These are phyloP conservation scores for Delichon dasypus DNA, from an alignment of 2,797 vertebrate genomes.

Conservation along the genomic window DNA sequence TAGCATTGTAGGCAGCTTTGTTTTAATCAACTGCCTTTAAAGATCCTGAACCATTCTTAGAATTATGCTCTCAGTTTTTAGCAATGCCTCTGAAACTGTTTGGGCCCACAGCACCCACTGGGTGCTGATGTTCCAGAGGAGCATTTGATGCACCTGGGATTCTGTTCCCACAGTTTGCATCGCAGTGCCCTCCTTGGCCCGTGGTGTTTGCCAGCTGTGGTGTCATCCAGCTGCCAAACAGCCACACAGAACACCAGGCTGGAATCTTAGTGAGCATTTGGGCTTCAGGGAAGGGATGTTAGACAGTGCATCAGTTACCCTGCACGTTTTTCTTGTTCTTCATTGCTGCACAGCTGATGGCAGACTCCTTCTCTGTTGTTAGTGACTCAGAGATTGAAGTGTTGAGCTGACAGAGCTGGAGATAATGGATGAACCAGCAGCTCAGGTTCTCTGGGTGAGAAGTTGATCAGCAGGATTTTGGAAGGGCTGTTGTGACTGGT, in stretches of 20 bases:
- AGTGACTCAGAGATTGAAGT: background rate
- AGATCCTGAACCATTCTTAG: background rate
- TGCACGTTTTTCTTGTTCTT: background rate
- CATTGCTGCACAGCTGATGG: background rate
- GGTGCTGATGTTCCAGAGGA: background rate
- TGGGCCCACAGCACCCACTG: background rate
- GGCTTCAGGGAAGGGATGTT: background rate
- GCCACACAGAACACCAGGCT: background rate
- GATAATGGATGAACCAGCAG: background rate
- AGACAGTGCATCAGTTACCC: background rate
- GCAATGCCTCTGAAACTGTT: background rate
- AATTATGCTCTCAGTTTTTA: background rate
- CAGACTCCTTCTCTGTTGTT: background rate
- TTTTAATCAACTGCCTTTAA: background rate
- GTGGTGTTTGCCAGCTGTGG: background rate
- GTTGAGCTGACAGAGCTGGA: background rate
- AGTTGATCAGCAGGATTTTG: background rate
- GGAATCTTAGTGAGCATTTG: background rate
- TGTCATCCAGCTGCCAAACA: background rate
- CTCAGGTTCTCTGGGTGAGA: background rate
- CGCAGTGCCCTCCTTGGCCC: background rate
- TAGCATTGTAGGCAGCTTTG: background rate
- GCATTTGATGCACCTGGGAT: accelerated
- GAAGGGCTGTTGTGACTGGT: background rate
- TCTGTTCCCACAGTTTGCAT: accelerated